Evolutionary conservation across 2,888 invertebrate species (phyloP).

Genomic region (Atrina japonica): DNA sequence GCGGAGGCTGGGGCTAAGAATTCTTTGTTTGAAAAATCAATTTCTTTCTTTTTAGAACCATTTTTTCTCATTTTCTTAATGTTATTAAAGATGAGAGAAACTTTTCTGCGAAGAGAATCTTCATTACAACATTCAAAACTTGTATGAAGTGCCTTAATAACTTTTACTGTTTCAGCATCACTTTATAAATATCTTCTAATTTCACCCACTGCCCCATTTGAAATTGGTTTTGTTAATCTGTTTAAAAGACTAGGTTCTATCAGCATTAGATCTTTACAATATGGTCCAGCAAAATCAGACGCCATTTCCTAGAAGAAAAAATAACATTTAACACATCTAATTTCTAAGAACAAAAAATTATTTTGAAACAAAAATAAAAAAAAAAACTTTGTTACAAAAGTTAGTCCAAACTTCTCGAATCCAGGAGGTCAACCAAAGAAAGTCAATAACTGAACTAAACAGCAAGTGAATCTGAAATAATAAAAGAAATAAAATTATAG

Average conservation of each 20-base stretch:
- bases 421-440: not conserved
- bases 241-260: not conserved
- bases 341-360: not conserved
- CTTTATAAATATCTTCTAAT: not conserved
- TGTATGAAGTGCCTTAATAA: not conserved
- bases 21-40: not conserved
- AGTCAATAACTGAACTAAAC: constrained; percentile 12
- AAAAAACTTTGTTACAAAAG: not conserved
- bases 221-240: not conserved
- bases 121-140: constrained; percentile 4
- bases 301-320: constrained; percentile 4
- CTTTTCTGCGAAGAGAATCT: constrained; percentile 8
- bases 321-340: not conserved
- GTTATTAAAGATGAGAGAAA: not conserved
- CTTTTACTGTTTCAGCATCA: not conserved
- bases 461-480: constrained; percentile 3
- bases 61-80: constrained; percentile 12
- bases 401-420: not conserved
- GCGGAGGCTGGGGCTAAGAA: not conserved
- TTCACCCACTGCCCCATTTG: constrained; percentile 1
- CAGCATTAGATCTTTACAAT: not conserved
- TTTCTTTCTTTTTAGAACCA: constrained; percentile 6
- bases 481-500: not conserved
- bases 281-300: constrained; percentile 3
- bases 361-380: not conserved